Evolutionary conservation across 2,888 invertebrate genomes (phyloP).

Genomic region (Dastarcus helophoroides): DNA sequence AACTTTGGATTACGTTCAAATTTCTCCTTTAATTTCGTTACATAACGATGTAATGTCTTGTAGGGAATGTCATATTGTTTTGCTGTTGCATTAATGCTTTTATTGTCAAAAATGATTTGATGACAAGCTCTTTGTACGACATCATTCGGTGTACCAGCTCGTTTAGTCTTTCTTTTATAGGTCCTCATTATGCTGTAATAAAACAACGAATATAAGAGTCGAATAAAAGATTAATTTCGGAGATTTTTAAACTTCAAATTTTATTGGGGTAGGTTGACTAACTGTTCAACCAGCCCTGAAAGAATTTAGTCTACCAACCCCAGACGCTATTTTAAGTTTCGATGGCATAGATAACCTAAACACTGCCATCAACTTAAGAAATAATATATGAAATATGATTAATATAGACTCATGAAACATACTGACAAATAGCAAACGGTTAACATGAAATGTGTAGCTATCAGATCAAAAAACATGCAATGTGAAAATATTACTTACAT

Average conservation of each 20-base stretch:
- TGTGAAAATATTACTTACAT: no score
- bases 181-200: slow-evolving; percentile 14
- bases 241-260: slow-evolving; percentile 10
- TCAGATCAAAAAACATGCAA: no score
- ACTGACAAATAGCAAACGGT: no score
- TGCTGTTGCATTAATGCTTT: slow-evolving; percentile 14
- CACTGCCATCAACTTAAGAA: slow-evolving; percentile 11
- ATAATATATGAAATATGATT: slow-evolving; percentile 12
- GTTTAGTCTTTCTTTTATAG: slow-evolving; percentile 12
- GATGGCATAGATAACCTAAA: slow-evolving; percentile 11
- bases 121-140: slow-evolving; percentile 12
- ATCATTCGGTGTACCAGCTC: slow-evolving; percentile 7
- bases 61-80: no score
- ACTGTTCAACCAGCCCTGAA: slow-evolving; percentile 14
- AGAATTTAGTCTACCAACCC: slow-evolving; percentile 14
- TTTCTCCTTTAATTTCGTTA: no score
- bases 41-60: no score
- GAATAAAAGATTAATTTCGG: slow-evolving; percentile 11
- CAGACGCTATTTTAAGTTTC: slow-evolving; percentile 10
- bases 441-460: no score
- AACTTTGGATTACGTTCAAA: no score
- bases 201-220: slow-evolving; percentile 10
- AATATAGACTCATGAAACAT: no score
- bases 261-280: slow-evolving; percentile 14
- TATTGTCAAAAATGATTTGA: slow-evolving; percentile 12